These are phyloP conservation scores for Linurgus olivaceus DNA, from an alignment of 2,797 vertebrate genomes.

Conservation along the genomic window DNA sequence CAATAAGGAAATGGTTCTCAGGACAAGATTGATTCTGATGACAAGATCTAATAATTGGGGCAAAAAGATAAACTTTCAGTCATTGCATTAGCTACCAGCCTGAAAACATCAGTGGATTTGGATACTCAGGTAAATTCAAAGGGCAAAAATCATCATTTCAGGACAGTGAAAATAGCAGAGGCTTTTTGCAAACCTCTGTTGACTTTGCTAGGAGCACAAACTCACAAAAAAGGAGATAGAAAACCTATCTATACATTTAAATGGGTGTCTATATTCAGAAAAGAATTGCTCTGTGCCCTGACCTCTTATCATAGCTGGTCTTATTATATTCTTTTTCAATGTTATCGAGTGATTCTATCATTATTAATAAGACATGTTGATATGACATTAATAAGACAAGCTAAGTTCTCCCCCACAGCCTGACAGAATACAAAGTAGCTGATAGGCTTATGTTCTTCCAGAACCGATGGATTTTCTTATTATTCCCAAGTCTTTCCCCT, in stretches of 20 bases:
- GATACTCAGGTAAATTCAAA: neutral
- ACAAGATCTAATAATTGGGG: neutral
- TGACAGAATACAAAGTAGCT: slow-evolving; percentile 17
- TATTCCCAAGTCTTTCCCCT: neutral
- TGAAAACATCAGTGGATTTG: neutral
- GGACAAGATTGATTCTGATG: neutral
- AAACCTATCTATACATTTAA: neutral
- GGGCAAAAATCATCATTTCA: neutral
- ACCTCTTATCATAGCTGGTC: neutral
- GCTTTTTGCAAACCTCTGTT: neutral
- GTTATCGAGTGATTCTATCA: neutral
- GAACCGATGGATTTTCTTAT: neutral
- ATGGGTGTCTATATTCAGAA: neutral
- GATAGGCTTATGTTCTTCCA: neutral
- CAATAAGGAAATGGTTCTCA: neutral
- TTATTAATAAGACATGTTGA: slow-evolving; percentile 36
- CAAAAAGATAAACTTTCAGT: neutral
- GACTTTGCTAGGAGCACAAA: neutral
- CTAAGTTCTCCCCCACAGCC: neutral
- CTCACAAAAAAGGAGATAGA: neutral
- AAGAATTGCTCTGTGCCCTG: neutral
- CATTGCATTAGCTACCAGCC: neutral
- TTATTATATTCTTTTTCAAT: neutral
- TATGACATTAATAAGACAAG: slow-evolving; percentile 40
- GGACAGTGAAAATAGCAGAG: neutral